Evolutionary conservation across 1,140 invertebrate genomes (phyloP).

Genomic region (Oppia nitens): DNA sequence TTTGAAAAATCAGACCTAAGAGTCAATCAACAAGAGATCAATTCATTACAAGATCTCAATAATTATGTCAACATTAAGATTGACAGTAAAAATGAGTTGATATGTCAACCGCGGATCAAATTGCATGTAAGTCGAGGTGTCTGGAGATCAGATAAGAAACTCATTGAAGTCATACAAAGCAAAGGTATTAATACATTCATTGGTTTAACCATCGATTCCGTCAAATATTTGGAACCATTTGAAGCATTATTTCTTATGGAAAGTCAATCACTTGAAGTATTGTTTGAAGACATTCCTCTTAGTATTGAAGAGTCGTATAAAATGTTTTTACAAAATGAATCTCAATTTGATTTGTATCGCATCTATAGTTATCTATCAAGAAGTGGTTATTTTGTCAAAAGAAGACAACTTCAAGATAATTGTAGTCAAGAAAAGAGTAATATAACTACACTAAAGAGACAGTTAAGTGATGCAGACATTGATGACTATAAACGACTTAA

Average conservation of each 20-base stretch:
- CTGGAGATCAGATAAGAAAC: neutral
- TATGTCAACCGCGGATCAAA: neutral
- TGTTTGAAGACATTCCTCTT: conserved; percentile 1
- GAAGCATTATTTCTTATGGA: conserved; percentile 16
- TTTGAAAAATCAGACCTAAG: neutral
- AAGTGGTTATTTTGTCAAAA: conserved; percentile 3
- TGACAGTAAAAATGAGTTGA: neutral
- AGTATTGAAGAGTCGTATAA: conserved; percentile 13
- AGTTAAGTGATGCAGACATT: neutral
- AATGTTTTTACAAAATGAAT: conserved; percentile 3
- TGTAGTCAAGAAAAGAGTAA: neutral
- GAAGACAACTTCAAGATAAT: neutral
- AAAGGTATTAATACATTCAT: conserved; percentile 3
- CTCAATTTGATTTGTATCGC: conserved; percentile 1
- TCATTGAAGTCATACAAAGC: neutral
- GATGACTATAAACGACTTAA: neutral
- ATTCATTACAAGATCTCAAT: neutral
- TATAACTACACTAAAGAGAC: neutral
- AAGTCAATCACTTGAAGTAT: conserved; percentile 1
- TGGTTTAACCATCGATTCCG: neutral
- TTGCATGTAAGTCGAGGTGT: conserved; percentile 1
- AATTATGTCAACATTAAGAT: neutral
- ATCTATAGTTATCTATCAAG: conserved; percentile 5
- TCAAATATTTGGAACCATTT: neutral
- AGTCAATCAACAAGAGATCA: neutral